Evolutionary conservation across 2,113 vertebrate genomes (phyloP), one percentile per base, ranked within the genome.

Genomic region (Thryonomys swinderianus): DNA sequence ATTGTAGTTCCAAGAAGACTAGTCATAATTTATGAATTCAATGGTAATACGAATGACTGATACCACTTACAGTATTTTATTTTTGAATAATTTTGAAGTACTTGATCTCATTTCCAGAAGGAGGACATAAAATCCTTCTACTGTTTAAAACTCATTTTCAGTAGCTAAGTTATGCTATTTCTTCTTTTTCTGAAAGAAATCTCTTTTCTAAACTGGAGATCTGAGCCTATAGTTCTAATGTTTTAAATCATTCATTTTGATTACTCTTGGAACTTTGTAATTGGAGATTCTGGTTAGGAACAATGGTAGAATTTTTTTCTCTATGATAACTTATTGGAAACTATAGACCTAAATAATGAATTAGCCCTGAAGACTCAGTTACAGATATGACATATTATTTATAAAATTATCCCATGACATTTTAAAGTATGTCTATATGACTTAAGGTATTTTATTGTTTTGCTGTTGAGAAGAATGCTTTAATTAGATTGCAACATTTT

Each of bases 71-170:
- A 32, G 17, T 83, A 9, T 55, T 91, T 92, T 69, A 59, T 88
- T 89, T 93, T 74, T 42, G 2, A 93, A 79, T 96, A 91, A 90
- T 90, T 92, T 95, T 93, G 51, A 94, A 91, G n/a, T 64, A 4
- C 9, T 12, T 67, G 61, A 6, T 95, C 37, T 93, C 48, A 53
- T 42, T 96, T 94, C 34, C 69, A 82, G 69, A 82, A 86, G 87
- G 30, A 92, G 37, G 23, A 18, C 7, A 71, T 57, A 82, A 4
- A 13, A 17, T 13, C 55, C 10, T 95, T 85, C 64, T 73, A 82
- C 48, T n/a, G 55, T 90, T 85, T 83, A 45, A 62, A 90, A 74
- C 37, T 86, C 18, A 53, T 34, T 91, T 94, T 80, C 34, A 69
- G 45, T 61, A 93, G n/a, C 17, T 34, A 59, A 80, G 21, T 93